Conservation (phyloP, 2,888 invertebrate species). For the Leucophenga montana region DNA sequence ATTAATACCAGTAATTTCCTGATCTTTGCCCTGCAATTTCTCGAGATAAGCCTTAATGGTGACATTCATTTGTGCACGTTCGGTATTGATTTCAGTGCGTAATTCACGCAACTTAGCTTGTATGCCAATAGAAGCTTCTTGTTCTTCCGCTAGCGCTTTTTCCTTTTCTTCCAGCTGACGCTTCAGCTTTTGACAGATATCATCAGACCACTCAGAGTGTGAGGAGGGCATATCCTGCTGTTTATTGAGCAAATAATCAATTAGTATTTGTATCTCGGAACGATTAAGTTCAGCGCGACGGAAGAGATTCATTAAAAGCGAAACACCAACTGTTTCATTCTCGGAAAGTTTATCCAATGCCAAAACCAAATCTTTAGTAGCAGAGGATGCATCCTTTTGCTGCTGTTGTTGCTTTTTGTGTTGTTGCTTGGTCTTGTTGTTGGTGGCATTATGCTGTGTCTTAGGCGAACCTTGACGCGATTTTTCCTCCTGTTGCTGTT, state of each 20-base stretch:
- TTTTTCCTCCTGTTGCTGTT: conserved; percentile 60
- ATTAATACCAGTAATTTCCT: conserved; percentile 63
- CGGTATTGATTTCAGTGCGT: conserved; percentile 74
- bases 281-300: conserved; percentile 87
- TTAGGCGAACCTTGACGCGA: conserved; percentile 66
- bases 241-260: conserved; percentile 91
- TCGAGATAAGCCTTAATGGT: conserved; percentile 67
- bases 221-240: conserved; percentile 85
- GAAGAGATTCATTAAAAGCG: conserved; percentile 82
- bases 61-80: conserved; percentile 69
- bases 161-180: conserved; percentile 92
- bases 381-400: conserved; percentile 53
- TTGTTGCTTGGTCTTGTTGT: conserved; percentile 70
- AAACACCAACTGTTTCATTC: conserved; percentile 81
- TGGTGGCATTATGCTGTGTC: conserved; percentile 56
- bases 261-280: conserved; percentile 90
- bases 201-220: conserved; percentile 91
- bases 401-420: conserved; percentile 77
- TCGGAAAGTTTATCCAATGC: conserved; percentile 77
- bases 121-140: conserved; percentile 82
- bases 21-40: conserved; percentile 67
- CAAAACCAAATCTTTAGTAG: conserved; percentile 60
- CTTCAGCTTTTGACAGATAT: conserved; percentile 88
- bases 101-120: conserved; percentile 87
- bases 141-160: conserved; percentile 82